Conservation (phyloP, 2,113 vertebrate species). For the Actenoides hombroni region DNA sequence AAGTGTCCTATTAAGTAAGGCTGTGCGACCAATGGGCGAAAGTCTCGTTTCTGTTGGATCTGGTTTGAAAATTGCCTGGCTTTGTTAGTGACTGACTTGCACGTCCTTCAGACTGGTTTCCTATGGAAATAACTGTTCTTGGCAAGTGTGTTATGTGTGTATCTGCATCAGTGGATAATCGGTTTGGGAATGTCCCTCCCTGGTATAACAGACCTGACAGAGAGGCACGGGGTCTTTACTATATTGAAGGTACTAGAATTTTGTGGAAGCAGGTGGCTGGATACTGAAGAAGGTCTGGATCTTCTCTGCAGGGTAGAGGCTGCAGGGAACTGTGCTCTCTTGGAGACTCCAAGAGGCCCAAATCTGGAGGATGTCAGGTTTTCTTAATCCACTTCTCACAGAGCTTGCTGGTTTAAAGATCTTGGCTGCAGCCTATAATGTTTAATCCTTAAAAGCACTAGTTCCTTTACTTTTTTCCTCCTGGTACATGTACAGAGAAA, state of each 20-base stretch:
- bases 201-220: background rate
- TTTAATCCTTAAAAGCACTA: background rate
- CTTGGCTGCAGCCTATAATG: background rate
- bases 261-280: background rate
- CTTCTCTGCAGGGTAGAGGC: background rate
- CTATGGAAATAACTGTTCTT: background rate
- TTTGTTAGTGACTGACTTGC: background rate
- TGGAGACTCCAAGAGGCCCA: background rate
- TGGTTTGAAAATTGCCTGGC: background rate
- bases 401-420: background rate
- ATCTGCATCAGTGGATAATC: background rate
- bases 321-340: background rate
- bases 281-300: background rate
- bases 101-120: background rate
- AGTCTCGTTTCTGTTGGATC: background rate
- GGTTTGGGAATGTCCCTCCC: background rate
- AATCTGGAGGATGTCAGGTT: background rate
- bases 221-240: background rate
- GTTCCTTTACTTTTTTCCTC: background rate
- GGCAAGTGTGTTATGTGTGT: fast-evolving
- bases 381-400: background rate
- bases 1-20: slow-evolving; percentile 2
- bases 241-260: background rate
- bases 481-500: background rate
- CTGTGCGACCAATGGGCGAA: background rate